Base-by-base conservation (phyloP, 2,888 invertebrate genomes). In the Leucophora obtusa region DNA sequence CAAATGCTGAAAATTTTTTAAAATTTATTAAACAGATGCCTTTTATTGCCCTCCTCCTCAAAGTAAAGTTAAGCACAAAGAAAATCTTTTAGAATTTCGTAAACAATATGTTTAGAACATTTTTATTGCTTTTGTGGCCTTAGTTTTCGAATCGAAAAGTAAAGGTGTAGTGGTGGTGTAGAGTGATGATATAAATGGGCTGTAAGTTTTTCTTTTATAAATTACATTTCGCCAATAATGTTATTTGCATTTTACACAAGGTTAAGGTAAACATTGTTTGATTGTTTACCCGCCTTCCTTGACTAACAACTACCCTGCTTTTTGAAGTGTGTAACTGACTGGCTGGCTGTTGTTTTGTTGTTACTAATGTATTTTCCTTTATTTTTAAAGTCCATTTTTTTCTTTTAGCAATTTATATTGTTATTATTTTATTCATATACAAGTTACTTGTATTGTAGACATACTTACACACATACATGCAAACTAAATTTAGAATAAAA, bases 401-500 rank as follows among this genome's bases (percentile, higher is more conserved):
- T 47, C n/a, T n/a, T 56, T 17, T 11, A 59, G 18, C 10, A 58
- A 58, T 50, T 69, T 24, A 11, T 58, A 68, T 21, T 47, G 47
- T 68, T 58, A 54, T 43, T 54, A 47, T 51, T 65, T 24, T 50
- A 47, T 47, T 24, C 6, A 51, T 50, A 38, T 24, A 47, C 15
- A 24, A 43, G n/a, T 47, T 28, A 28, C 28, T 28, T 28, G 28
- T 28, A 28, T 28, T 28, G 7, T 28, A 28, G 1, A 7, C 28
- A 28, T 24, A 24, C 8, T 5, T 56, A n/a, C 38, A 24, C 17
- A 47, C 6, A 6, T 28, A 56, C 2, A 51, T 63, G 11, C 35
- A 24, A 8, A n/a, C 47, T 24, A 17, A 47, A 56, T 17, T 15
- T 15, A 38, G 10, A 53, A 47, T 80, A 75, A 69, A 50, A 75